Evolutionary conservation across 2,888 invertebrate genomes (phyloP), one percentile per base, ranked within the genome.

Genomic region (Amblyjoppa fuscipennis): DNA sequence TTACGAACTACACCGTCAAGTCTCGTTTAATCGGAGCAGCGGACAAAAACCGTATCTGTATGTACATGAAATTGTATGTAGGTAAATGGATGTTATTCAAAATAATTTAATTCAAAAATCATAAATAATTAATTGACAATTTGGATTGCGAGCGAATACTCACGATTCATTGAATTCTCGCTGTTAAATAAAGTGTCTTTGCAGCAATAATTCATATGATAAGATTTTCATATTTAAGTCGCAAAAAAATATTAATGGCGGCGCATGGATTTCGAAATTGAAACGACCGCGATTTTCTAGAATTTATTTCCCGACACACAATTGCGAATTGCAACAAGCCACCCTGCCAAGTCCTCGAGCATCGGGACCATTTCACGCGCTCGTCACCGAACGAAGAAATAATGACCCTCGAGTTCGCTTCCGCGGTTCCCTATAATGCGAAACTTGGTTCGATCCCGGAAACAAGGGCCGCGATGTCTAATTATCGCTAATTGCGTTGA

Each of bases 401-500:
- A 85, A 85, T 85, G 80, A 85, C 82, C 82, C 85, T 80, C 79
- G 71, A 82, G 76, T 85, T 80, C 79, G 76, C 76, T 83, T 75
- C 71, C 76, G 82, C 70, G 85, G 82, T 85, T 83, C 82, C 61
- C 79, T 68, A 69, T 73, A 83, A 83, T 74, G 68, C 73, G 73
- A 66, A 75, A 53, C 73, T 83, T 68, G 53, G 51, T 69, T 53
- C 53, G 68, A 64, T 79, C 20, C 75, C 70, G 64, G 49, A 70
- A 64, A 53, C 73, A 70, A 85, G 79, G 75, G 51, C 71, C 68
- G 76, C 76, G 80, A 80, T 79, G 85, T 75, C 85, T 85, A 85
- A 85, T 85, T 85, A 85, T 79, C 45, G 68, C 85, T 85, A 85
- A 85, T 85, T 80, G 79, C 78, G 73, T 83, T 85, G 68, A 85